Evolutionary conservation across 2,113 vertebrate genomes (phyloP), one percentile per base, ranked within the genome.

Genomic region (Sebastes fasciatus): DNA sequence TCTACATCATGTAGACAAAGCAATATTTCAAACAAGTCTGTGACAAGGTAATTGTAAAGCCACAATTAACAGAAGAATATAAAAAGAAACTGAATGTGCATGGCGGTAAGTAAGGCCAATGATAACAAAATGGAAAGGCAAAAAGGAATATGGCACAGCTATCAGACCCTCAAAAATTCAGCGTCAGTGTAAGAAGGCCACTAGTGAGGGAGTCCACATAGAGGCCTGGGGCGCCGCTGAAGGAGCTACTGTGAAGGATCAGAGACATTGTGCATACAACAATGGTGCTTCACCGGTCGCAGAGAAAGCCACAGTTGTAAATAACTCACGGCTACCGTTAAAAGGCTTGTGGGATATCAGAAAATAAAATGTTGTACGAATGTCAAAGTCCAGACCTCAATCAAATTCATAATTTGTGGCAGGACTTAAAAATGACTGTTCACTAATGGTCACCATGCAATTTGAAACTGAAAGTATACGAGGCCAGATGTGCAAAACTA

Each of bases 401-500:
- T 83, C n/a, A 66, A 57, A 73, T 17, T 68, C 34, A 60, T 46
- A 73, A 73, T 67, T 54, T 54, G 40, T 79, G 54, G 12, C 16
- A 55, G 48, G 64, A 78, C 81, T n/a, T 52, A 17, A 71, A 70
- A 70, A 58, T 62, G 17, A 58, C 42, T 48, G 64, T 57, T 57
- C 40, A 77, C 42, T 67, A 63, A 57, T 13, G 12, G 19, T 43
- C 8, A 4, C 4, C 5, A 2, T 26, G 51, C 9, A 46, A 46
- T 45, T 14, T 8, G 17, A 23, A 3, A 71, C 2, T 60, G 2
- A 42, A 42, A 49, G 21, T 14, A 1, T 42, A 8, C 4, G 3
- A 23, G 17, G 14, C 10, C 54, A 62, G 40, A 61, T 34, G 45
- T 26, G 11, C 42, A 46, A 64, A 40, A 40, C 46, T 4, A 19